phyloP scores from a whole-genome alignment of 2,888 invertebrate species.

The Leucophora obtusa region DNA sequence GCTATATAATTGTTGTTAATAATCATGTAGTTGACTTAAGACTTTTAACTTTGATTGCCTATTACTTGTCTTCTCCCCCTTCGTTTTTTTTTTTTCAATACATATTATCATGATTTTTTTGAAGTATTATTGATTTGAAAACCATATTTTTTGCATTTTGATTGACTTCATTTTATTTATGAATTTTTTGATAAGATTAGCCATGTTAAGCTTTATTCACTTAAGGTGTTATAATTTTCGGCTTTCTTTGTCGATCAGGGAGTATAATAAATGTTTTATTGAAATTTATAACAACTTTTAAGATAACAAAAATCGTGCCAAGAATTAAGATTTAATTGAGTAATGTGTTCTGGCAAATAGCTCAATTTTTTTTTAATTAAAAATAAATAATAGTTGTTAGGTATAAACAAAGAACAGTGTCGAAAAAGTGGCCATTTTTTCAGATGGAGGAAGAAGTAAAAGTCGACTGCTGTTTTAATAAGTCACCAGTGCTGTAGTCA shows the following conservation, averaged over 20 bases:
- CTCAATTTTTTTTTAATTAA: too few species aligned
- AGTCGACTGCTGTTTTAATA: too few species aligned
- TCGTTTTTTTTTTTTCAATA: neutral
- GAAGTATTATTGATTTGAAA: slow-evolving; percentile 29
- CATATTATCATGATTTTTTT: neutral
- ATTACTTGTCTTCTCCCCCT: neutral
- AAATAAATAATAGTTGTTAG: too few species aligned
- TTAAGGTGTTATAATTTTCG: slow-evolving; percentile 27
- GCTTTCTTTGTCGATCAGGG: slow-evolving; percentile 44
- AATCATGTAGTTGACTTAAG: slow-evolving; percentile 5
- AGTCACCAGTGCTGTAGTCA: too few species aligned
- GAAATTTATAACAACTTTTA: slow-evolving; percentile 4
- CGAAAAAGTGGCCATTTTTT: too few species aligned
- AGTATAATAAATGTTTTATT: slow-evolving; percentile 4
- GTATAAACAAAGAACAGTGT: too few species aligned
- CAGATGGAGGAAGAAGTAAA: too few species aligned
- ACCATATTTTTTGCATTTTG: slow-evolving; percentile 34
- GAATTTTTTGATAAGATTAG: slow-evolving; percentile 40
- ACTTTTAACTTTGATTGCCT: slow-evolving; percentile 29
- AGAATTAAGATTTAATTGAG: neutral
- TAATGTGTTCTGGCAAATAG: too few species aligned
- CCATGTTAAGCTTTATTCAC: slow-evolving; percentile 6
- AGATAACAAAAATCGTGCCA: neutral
- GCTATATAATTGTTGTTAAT: slow-evolving; percentile 1
- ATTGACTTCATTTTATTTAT: slow-evolving; percentile 49